Base-by-base conservation (phyloP, 2,888 invertebrate species). In the Diachrysia chrysitis region DNA sequence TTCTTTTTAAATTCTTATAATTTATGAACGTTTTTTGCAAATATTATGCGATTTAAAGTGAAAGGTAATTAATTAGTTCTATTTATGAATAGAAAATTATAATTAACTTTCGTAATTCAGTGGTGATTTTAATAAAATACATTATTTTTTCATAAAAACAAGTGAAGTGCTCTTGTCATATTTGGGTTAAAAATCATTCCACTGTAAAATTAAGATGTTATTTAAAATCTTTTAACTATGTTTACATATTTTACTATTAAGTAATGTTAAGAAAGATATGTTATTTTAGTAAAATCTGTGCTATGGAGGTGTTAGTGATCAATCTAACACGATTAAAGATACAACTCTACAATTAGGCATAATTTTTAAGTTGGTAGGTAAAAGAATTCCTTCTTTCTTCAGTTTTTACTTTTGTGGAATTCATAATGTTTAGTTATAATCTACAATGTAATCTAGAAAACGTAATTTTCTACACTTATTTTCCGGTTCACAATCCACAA, bases 401-500 rank as follows among this genome's bases (percentile, higher is more conserved):
- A n/a, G n/a, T n/a, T n/a, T n/a, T 37, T 37, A 16, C 16, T 5
- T 37, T 37, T 37, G 37, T 19, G 19, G 17, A 10, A 48, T 48
- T 17, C 48, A 12, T 51, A 51, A 12, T 51, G 48, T 51, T 51
- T 21, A 51, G 19, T 37, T 63, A 35, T 57, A n/a, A 61, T 37
- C 48, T 25, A 23, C 21, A 61, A 56, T 63, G 32, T 57, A 64
- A 62, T 68, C 29, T 64, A 64, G 56, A 35, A 77, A 75, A 54
- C 19, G 61, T 63, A 69, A 78, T 78, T 55, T 78, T 72, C 51
- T 46, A n/a, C 48, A 48, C 42, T 59, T 42, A 42, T 42, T 51
- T 51, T 19, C 61, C 58, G 32, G 53, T 58, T 25, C 54, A 25
- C 69, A 73, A 78, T 58, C 32, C 54, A 25, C 69, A 73, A 78